Conservation (phyloP, 2,113 vertebrate genomes). For the Muntiacus reevesi region DNA sequence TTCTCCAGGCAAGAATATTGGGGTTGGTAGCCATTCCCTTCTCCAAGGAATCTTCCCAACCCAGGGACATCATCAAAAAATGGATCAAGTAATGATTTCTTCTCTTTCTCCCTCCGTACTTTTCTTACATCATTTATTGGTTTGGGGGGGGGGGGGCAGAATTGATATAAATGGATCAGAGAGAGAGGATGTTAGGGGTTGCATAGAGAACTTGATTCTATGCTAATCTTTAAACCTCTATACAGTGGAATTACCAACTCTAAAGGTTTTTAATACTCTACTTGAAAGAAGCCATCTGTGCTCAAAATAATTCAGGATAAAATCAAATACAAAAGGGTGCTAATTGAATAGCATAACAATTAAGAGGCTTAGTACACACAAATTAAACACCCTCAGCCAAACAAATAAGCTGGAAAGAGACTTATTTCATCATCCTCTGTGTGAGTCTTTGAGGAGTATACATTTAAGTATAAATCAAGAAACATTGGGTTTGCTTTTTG, state of each 20-base stretch:
- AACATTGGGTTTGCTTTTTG: background rate
- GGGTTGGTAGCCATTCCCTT: background rate
- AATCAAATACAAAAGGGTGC: background rate
- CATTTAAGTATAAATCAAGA: background rate
- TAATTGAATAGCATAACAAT: background rate
- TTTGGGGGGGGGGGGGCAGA: background rate
- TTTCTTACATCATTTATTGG: background rate
- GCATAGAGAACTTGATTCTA: background rate
- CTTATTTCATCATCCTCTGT: background rate
- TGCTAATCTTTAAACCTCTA: background rate
- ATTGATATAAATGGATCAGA: background rate
- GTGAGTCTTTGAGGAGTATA: background rate
- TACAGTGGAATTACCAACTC: background rate
- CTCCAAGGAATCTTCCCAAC: background rate
- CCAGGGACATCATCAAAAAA: background rate
- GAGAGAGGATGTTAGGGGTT: background rate
- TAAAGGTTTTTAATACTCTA: background rate
- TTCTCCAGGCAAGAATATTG: background rate
- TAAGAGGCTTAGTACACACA: constrained; percentile 17
- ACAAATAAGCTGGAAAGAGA: background rate
- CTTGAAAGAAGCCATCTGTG: background rate
- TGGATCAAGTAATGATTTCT: background rate
- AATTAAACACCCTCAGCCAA: constrained; percentile 21
- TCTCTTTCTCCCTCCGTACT: background rate
- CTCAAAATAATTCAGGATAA: background rate